Conservation (phyloP, 2,113 vertebrate genomes). For the Orycteropus afer region DNA sequence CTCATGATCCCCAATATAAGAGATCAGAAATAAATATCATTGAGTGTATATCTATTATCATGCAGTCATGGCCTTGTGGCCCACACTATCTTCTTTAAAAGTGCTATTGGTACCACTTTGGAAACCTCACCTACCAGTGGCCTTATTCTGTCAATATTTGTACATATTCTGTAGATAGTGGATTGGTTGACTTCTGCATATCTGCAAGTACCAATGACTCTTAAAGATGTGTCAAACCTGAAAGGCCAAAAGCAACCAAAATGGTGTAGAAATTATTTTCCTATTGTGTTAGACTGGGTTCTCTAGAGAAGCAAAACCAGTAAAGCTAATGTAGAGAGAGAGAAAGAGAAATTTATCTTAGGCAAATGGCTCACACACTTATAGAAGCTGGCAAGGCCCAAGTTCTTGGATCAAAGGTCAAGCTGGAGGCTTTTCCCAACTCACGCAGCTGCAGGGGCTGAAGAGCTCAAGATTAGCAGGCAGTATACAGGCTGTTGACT, state of each 20-base stretch:
- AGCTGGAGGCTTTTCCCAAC: no score
- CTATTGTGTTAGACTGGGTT: no score
- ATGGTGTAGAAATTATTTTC: constrained; percentile 23
- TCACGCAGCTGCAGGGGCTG: no score
- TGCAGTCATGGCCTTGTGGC: not conserved
- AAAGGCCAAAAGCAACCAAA: constrained; percentile 39
- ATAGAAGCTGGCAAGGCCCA: no score
- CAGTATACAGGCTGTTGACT: no score
- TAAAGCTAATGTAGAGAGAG: no score
- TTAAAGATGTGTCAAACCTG: not conserved
- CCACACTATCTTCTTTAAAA: constrained; percentile 4
- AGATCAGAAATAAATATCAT: not conserved
- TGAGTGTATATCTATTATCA: not conserved
- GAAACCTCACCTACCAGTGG: not conserved
- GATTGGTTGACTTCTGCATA: not conserved
- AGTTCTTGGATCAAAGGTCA: no score
- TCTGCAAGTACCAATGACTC: not conserved
- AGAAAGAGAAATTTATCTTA: no score
- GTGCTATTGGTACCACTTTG: not conserved
- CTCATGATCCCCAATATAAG: not conserved
- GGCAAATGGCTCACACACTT: no score
- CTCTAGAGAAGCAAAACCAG: no score
- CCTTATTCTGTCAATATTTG: not conserved
- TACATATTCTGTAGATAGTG: not conserved
- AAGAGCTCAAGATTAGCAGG: no score